Base-by-base conservation (phyloP, 92 coral and sea anemone genomes). In the Palythoa heliodiscus region DNA sequence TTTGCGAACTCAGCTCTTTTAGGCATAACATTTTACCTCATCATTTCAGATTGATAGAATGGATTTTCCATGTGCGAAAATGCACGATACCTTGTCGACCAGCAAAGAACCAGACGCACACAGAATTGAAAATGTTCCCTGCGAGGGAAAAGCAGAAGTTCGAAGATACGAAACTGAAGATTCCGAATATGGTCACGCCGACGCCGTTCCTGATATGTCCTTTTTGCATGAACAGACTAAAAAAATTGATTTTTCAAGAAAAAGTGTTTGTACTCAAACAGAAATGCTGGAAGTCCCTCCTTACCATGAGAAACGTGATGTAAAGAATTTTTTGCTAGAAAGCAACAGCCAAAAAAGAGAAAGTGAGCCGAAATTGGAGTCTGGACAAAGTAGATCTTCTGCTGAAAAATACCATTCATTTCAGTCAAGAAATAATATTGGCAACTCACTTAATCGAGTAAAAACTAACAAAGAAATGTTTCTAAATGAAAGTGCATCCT, bases 281-380 rank as follows among this genome's bases (percentile, higher is more conserved):
- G 82, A 77, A 53, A 12, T 17, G 70, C 24, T 25, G 13, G 82
- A 40, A 77, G 29, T 54, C 35, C 82, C 67, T 2, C 67, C 69
- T 23, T 77, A 23, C 55, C 48, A 17, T 17, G 67, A 77, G 14
- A 57, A 37, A 24, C 52, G 52, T 25, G 10, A 4, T 77, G 15
- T 14, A 29, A 47, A 77, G 17, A 77, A 58, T 19, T 14, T 58
- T 20, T 5, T 14, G 20, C 64, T 14, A 15, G 20, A 58, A 11
- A 58, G 19, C 64, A 58, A 58, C 19, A 14, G 3, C 64, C 15
- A 58, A 15, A 58, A 14, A 15, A 58, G 17, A 5, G 64, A 58
- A 58, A 5, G 15, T 58, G 19, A 15, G 1, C 5, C 6, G 12
- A 58, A 58, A 2, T 14, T 11, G 64, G 19, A 11, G 64, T 58